Conservation (phyloP, 2,113 vertebrate genomes). For the Terrapene triunguis region DNA sequence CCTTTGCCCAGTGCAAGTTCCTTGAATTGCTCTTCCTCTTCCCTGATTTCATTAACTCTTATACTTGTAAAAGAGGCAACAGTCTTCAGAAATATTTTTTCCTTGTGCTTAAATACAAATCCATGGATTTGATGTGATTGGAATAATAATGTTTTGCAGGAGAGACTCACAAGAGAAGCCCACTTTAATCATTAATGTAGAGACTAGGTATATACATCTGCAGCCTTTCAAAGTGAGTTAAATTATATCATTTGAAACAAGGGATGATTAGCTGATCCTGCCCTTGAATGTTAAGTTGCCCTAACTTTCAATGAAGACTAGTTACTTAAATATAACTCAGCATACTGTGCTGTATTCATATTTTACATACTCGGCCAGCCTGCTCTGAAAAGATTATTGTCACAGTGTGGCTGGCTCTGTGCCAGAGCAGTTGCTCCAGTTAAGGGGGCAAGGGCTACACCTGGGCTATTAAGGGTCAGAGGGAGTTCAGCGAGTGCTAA, state of each 20-base stretch:
- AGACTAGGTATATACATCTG: not conserved
- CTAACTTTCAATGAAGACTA: not conserved
- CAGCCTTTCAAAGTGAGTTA: not conserved
- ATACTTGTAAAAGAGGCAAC: not conserved
- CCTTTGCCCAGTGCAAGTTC: not conserved
- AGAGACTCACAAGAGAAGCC: not conserved
- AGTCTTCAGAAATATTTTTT: not conserved
- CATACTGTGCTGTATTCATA: not conserved
- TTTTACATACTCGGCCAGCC: not conserved
- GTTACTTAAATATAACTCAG: not conserved
- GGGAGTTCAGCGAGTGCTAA: not conserved
- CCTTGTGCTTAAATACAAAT: not conserved
- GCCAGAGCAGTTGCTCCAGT: not conserved
- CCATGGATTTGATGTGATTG: not conserved
- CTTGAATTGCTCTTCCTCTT: not conserved
- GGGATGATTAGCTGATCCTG: not conserved
- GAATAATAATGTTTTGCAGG: not conserved
- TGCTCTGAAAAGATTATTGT: not conserved
- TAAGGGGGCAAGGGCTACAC: not conserved
- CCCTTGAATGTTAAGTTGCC: not conserved
- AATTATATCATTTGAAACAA: not conserved
- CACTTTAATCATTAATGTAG: not conserved
- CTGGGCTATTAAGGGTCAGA: not conserved
- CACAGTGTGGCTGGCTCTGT: not conserved
- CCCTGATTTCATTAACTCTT: not conserved